Evolutionary conservation across 2,888 invertebrate genomes (phyloP).

Genomic region (Ptychoptera contaminata): DNA sequence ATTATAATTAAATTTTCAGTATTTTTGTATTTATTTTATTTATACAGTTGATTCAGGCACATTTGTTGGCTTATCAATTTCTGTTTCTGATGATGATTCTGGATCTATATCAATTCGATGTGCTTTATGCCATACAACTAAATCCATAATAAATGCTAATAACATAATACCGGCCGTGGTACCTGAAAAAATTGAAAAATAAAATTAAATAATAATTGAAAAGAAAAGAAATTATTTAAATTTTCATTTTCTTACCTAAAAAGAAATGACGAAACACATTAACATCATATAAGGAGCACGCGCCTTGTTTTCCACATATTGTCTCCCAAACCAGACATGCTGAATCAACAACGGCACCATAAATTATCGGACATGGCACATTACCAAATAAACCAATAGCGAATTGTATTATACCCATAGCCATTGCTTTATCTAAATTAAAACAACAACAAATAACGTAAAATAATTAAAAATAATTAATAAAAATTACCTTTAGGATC

Average conservation of each 20-base stretch:
- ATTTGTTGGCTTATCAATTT: slow-evolving; percentile 22
- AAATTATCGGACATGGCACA: slow-evolving; percentile 89
- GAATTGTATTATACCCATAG: slow-evolving; percentile 83
- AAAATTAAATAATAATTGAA: not conserved
- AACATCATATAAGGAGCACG: slow-evolving; percentile 77
- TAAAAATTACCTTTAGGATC: slow-evolving; percentile 48
- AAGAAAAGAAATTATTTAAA: slow-evolving; percentile 4
- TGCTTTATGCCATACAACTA: slow-evolving; percentile 80
- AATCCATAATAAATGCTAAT: slow-evolving; percentile 74
- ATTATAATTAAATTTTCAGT: not conserved
- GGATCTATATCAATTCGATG: slow-evolving; percentile 60
- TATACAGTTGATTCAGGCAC: slow-evolving; percentile 26
- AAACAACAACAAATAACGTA: not conserved
- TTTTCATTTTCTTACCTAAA: slow-evolving; percentile 47
- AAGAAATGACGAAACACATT: slow-evolving; percentile 70
- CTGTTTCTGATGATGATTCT: slow-evolving; percentile 19
- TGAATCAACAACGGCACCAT: slow-evolving; percentile 83
- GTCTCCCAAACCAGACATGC: slow-evolving; percentile 79
- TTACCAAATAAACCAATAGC: slow-evolving; percentile 87
- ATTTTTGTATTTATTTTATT: slow-evolving; percentile 4
- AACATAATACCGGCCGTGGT: slow-evolving; percentile 74
- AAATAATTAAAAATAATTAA: not conserved
- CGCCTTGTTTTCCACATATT: slow-evolving; percentile 64
- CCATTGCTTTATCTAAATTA: slow-evolving; percentile 73
- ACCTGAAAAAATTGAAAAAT: slow-evolving; percentile 39